These are phyloP conservation scores for Eurystomus glaucurus DNA, from an alignment of 2,797 vertebrate species.

Conservation along the genomic window DNA sequence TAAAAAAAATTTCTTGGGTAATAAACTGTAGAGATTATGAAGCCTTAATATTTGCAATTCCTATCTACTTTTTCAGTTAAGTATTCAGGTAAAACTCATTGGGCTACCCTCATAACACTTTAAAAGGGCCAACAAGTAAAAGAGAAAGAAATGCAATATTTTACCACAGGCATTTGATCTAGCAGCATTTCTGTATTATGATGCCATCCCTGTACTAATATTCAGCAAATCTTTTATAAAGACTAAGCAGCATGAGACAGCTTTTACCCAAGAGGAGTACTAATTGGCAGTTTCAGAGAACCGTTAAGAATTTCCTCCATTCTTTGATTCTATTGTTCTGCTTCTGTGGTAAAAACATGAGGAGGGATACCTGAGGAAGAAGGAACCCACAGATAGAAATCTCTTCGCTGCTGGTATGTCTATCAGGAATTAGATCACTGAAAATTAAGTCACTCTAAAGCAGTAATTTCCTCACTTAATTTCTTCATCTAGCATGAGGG, in stretches of 20 bases:
- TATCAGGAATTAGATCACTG: slow-evolving; percentile 34
- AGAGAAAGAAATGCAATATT: neutral
- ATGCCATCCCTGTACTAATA: neutral
- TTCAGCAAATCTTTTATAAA: neutral
- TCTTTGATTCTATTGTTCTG: neutral
- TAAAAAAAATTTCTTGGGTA: neutral
- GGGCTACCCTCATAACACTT: neutral
- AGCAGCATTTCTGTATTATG: neutral
- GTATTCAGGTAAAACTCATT: neutral
- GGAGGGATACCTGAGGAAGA: neutral
- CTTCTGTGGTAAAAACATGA: neutral
- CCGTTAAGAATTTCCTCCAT: neutral
- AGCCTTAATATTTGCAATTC: neutral
- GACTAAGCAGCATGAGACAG: neutral
- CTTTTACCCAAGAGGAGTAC: neutral
- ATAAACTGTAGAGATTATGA: neutral
- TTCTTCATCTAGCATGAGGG: neutral
- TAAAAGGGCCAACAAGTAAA: neutral
- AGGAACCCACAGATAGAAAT: neutral
- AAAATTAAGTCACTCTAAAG: slow-evolving; percentile 23
- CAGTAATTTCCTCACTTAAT: slow-evolving; percentile 28
- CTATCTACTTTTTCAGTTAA: neutral
- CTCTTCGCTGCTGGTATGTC: neutral
- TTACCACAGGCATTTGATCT: neutral
- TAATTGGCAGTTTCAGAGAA: neutral